Conservation (phyloP, 1,140 invertebrate genomes). For the Drosophila pectinifera region DNA sequence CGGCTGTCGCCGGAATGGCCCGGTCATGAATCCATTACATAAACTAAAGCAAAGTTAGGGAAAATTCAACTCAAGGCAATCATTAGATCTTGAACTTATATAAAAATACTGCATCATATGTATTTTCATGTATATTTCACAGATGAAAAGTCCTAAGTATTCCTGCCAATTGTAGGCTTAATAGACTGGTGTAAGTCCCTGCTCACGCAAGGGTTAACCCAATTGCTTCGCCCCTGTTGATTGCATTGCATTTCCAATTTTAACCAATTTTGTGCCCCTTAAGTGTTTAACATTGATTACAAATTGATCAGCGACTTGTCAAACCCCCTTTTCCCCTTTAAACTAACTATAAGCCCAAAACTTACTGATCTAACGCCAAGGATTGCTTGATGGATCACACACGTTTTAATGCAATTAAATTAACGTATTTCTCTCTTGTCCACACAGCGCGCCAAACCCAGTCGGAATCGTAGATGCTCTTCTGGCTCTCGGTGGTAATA, state of each 20-base stretch:
- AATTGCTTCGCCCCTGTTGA: conserved; percentile 6
- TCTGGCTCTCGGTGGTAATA: conserved; percentile 10
- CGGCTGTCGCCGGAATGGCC: neutral
- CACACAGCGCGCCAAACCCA: conserved; percentile 55
- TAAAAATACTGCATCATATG: conserved; percentile 10
- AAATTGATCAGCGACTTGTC: conserved; percentile 5
- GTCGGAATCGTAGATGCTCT: conserved; percentile 57
- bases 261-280: conserved; percentile 1
- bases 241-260: conserved; percentile 4
- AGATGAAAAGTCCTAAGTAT: conserved; percentile 71
- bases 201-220: conserved; percentile 9
- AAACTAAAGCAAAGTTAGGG: conserved; percentile 23
- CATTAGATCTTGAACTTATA: neutral
- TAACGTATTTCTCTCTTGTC: conserved; percentile 13
- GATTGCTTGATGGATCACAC: conserved; percentile 2
- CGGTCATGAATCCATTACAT: conserved; percentile 12
- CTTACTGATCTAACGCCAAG: neutral
- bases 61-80: neutral
- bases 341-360: conserved; percentile 7
- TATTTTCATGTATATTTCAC: conserved; percentile 55
- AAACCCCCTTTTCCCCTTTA: neutral
- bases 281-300: conserved; percentile 15
- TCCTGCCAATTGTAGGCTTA: conserved; percentile 12
- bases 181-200: conserved; percentile 58
- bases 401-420: neutral